A percentile compares a stretch with the other conserved stretches of the same genome.
Conservation (phyloP, 2,888 invertebrate genomes). For the Tryphoninae sp. region DNA sequence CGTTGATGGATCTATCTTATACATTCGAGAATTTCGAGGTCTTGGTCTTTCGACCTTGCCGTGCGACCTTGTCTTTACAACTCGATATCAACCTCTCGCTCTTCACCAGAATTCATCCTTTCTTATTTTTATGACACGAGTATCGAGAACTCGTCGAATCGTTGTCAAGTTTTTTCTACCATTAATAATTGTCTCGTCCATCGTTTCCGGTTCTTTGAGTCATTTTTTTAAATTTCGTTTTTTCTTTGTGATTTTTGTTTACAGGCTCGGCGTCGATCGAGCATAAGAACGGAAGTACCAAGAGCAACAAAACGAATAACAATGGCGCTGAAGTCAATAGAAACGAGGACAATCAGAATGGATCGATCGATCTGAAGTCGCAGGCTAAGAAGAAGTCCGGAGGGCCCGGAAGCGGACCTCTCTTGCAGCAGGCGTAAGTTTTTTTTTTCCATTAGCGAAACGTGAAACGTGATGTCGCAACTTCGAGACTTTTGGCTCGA, state of each 20-base stretch:
- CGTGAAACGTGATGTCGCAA: too few relatives aligned
- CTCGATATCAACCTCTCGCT: too few relatives aligned
- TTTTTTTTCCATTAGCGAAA: slow-evolving; percentile 23
- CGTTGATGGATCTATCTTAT: not conserved
- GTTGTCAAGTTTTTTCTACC: too few relatives aligned
- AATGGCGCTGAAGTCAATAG: slow-evolving; percentile 78
- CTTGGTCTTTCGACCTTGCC: slow-evolving; percentile 48
- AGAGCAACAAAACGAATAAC: slow-evolving; percentile 78
- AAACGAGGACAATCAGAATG: slow-evolving; percentile 78
- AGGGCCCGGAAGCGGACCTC: slow-evolving; percentile 82
- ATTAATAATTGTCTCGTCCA: too few relatives aligned
- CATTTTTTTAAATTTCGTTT: slow-evolving; percentile 6
- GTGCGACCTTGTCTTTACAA: too few relatives aligned
- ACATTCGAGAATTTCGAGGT: slow-evolving; percentile 53
- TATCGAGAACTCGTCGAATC: too few relatives aligned
- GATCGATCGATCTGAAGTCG: slow-evolving; percentile 74
- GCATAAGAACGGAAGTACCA: slow-evolving; percentile 78
- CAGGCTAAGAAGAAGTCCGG: slow-evolving; percentile 78
- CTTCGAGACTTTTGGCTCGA: too few relatives aligned
- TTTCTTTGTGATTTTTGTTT: slow-evolving; percentile 51
- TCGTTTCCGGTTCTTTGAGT: too few relatives aligned
- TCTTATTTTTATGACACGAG: too few relatives aligned
- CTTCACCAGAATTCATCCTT: too few relatives aligned
- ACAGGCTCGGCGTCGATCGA: slow-evolving; percentile 79
- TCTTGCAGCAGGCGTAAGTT: slow-evolving; percentile 84